Evolutionary conservation across 2,113 vertebrate species (phyloP).

Genomic region (Caranx ignobilis): DNA sequence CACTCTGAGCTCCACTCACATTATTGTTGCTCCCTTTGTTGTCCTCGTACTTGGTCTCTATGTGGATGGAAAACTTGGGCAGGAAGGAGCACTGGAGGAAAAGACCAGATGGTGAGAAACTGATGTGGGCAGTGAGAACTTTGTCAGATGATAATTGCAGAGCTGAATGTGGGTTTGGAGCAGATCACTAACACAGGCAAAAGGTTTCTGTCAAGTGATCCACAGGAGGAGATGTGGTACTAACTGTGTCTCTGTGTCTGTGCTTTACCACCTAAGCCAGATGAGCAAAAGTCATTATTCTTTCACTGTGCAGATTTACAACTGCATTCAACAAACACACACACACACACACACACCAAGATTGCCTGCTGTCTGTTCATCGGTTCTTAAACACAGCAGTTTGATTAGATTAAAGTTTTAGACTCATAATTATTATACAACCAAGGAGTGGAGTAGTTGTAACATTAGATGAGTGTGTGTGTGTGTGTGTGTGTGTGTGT

Average conservation of each 20-base stretch:
- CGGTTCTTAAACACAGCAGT: conserved; percentile 32
- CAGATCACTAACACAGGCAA: conserved; percentile 1
- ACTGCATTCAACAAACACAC: background rate
- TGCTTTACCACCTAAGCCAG: conserved; percentile 26
- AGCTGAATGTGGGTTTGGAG: conserved; percentile 1
- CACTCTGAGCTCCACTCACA: conserved; percentile 64
- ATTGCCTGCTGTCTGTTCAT: background rate
- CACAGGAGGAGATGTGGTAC: conserved; percentile 15
- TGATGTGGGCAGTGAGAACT: background rate
- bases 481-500: conserved; percentile 1
- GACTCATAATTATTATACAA: conserved; percentile 36
- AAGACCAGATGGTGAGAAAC: conserved; percentile 17
- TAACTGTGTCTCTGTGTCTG: background rate
- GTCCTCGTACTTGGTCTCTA: conserved; percentile 81
- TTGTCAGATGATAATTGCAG: conserved; percentile 20
- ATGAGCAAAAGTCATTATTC: conserved; percentile 40
- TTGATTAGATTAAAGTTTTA: conserved; percentile 42
- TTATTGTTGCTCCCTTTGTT: conserved; percentile 80
- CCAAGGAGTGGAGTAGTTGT: conserved; percentile 19
- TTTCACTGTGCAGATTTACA: conserved; percentile 39
- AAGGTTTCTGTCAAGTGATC: conserved; percentile 11
- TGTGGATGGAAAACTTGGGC: conserved; percentile 83
- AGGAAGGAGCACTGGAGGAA: conserved; percentile 78
- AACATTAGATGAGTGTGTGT: conserved; percentile 35
- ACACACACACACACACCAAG: background rate